These are phyloP conservation scores for Acrocephalus scirpaceus DNA, from an alignment of 2,797 vertebrate genomes.

Conservation along the genomic window DNA sequence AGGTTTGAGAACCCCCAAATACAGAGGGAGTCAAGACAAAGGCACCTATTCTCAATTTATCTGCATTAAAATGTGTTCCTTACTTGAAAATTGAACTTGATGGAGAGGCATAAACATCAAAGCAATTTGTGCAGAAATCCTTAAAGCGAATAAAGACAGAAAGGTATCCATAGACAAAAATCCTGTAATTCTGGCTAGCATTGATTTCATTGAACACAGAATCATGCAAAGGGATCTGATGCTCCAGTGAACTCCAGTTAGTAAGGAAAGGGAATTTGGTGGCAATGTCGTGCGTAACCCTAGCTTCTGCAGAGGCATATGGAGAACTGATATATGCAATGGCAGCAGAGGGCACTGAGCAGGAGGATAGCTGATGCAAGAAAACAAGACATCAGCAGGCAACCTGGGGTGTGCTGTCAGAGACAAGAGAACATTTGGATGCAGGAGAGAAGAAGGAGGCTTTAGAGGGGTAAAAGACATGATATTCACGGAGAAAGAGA, in stretches of 20 bases:
- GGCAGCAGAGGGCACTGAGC: background rate
- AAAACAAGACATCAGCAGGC: background rate
- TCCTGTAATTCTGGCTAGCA: background rate
- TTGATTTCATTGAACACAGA: background rate
- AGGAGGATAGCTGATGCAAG: background rate
- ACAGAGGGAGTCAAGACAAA: background rate
- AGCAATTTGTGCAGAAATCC: background rate
- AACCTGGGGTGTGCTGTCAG: background rate
- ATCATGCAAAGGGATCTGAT: background rate
- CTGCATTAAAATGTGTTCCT: background rate
- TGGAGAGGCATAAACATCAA: background rate
- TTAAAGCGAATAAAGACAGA: background rate
- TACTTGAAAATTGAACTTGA: background rate
- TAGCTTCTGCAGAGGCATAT: background rate
- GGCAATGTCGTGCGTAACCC: background rate
- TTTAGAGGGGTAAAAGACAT: background rate
- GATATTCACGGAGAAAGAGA: background rate
- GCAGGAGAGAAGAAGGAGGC: background rate
- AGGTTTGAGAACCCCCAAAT: background rate
- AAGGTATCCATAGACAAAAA: background rate
- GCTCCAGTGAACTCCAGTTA: background rate
- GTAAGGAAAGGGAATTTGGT: background rate
- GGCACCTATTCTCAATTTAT: background rate
- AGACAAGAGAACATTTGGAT: background rate
- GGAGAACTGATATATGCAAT: background rate